Conservation (phyloP, 2,797 vertebrate species). For the Rhinogobio ventralis region DNA sequence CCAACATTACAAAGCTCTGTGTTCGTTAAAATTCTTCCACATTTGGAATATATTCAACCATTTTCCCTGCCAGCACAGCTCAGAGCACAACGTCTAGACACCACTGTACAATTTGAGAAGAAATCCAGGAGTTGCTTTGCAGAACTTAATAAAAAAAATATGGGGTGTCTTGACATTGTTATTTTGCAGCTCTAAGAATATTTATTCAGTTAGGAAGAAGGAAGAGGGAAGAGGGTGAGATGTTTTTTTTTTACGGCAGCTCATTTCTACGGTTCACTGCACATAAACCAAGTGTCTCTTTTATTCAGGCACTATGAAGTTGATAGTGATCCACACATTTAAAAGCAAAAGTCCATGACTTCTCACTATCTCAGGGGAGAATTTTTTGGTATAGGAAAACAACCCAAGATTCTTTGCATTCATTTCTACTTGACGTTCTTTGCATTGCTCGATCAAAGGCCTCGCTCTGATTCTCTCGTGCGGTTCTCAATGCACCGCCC, state of each 20-base stretch:
- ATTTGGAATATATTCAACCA: slow-evolving; percentile 22
- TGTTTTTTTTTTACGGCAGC: slow-evolving; percentile 5
- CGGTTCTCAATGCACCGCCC: slow-evolving; percentile 38
- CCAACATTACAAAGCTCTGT: slow-evolving; percentile 13
- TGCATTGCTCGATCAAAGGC: slow-evolving; percentile 50
- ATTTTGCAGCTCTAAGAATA: slow-evolving; percentile 43
- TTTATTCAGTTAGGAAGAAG: slow-evolving; percentile 28
- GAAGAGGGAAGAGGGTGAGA: slow-evolving; percentile 15
- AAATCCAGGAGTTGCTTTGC: slow-evolving; percentile 35
- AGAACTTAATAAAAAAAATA: slow-evolving; percentile 20
- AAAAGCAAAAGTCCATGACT: slow-evolving; percentile 23
- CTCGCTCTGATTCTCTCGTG: slow-evolving; percentile 6
- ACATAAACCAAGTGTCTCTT: slow-evolving; percentile 22
- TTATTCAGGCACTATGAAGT: slow-evolving; percentile 32
- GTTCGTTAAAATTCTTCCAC: slow-evolving; percentile 25
- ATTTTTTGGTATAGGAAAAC: slow-evolving; percentile 22
- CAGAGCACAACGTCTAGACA: slow-evolving; percentile 42
- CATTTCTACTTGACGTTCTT: slow-evolving; percentile 32
- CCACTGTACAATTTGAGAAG: slow-evolving; percentile 31
- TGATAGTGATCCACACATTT: slow-evolving; percentile 12
- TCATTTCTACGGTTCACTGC: slow-evolving; percentile 38
- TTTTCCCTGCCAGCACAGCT: slow-evolving; percentile 35
- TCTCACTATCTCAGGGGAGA: slow-evolving; percentile 12
- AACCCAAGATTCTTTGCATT: slow-evolving; percentile 41
- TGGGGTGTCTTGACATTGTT: slow-evolving; percentile 38